phyloP scores from a whole-genome alignment of 2,797 vertebrate species.

The Onychomys torridus region DNA sequence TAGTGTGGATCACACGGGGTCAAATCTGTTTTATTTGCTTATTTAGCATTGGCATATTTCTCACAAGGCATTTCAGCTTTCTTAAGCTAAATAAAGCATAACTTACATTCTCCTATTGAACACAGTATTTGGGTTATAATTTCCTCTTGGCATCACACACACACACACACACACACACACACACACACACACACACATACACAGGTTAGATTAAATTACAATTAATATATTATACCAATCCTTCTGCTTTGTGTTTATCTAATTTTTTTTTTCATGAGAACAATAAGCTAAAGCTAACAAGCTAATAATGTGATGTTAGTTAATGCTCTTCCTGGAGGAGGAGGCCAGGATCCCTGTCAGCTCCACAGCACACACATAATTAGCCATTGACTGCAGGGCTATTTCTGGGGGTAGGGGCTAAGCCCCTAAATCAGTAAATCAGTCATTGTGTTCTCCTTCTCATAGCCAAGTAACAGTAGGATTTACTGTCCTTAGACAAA shows the following conservation, averaged over 20 bases:
- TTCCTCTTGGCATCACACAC: background rate
- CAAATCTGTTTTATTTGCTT: background rate
- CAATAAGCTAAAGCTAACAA: background rate
- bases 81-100: background rate
- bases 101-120: background rate
- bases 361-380: background rate
- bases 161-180: background rate
- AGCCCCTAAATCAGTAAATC: background rate
- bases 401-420: background rate
- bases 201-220: background rate
- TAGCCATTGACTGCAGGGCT: background rate
- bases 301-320: background rate
- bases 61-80: background rate
- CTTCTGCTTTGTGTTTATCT: background rate
- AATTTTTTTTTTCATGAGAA: background rate
- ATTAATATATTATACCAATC: background rate
- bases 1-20: accelerated
- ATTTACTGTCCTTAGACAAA: background rate
- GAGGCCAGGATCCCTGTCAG: background rate
- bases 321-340: background rate
- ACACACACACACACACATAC: background rate
- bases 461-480: background rate
- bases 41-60: background rate
- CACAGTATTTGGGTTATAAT: background rate
- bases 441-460: background rate